Conservation (phyloP, 2,888 invertebrate species). For the Crossocerus cetratus region DNA sequence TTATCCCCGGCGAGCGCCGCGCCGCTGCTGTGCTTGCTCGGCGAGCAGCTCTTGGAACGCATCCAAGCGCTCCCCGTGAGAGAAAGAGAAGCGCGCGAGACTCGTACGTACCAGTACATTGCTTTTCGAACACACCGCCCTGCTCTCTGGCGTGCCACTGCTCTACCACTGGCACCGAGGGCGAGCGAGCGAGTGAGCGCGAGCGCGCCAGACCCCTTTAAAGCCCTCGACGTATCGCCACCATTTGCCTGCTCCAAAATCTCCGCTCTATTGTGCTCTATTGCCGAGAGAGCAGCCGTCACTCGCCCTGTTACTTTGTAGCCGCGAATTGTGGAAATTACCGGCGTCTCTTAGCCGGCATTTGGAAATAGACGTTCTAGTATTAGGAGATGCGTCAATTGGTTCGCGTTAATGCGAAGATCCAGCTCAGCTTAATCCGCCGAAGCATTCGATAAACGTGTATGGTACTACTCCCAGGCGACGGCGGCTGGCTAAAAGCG, state of each 20-base stretch:
- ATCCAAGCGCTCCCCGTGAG: slow-evolving; percentile 45
- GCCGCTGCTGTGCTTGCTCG: slow-evolving; percentile 3
- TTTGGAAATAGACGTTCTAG: neutral
- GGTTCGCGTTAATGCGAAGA: neutral
- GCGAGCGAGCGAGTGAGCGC: neutral
- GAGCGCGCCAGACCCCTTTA: neutral
- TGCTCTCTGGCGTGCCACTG: slow-evolving; percentile 27
- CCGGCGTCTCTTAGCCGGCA: neutral
- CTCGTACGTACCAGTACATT: slow-evolving; percentile 32
- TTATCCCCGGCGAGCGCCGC: neutral
- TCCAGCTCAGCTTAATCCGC: neutral
- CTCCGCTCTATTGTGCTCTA: too few species aligned
- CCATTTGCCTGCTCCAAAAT: too few species aligned
- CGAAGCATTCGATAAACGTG: neutral
- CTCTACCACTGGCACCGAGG: slow-evolving; percentile 18
- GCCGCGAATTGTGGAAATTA: neutral
- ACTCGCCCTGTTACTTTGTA: too few species aligned
- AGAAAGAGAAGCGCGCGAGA: slow-evolving; percentile 20
- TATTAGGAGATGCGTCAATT: neutral
- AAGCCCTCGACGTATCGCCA: too few species aligned
- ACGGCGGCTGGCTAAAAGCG: neutral
- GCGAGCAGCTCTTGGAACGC: slow-evolving; percentile 44
- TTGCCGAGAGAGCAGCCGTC: too few species aligned
- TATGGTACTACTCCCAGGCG: neutral
- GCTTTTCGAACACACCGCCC: slow-evolving; percentile 42